These are phyloP conservation scores for Hypocryptadius cinnamomeus DNA, from an alignment of 2,113 vertebrate genomes.

Conservation along the genomic window DNA sequence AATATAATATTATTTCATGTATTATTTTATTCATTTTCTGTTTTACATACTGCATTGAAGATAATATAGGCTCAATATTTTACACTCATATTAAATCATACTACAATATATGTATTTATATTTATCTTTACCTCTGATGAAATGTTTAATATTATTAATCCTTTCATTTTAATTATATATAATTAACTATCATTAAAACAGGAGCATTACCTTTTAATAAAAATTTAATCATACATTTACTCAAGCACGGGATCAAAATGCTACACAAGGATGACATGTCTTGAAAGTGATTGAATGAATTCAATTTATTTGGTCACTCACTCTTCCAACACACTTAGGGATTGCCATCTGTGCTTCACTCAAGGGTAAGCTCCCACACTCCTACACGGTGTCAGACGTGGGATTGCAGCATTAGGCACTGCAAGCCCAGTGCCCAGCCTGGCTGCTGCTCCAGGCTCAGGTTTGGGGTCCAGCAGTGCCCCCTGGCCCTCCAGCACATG, in stretches of 20 bases:
- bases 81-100: neutral
- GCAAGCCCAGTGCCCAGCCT: neutral
- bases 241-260: slow-evolving; percentile 28
- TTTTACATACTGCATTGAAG: neutral
- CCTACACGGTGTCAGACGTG: neutral
- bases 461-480: neutral
- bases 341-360: slow-evolving; percentile 22
- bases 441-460: neutral
- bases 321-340: neutral
- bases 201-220: slow-evolving; percentile 58
- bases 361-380: neutral
- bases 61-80: neutral
- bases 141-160: slow-evolving; percentile 62
- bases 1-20: neutral
- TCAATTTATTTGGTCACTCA: slow-evolving; percentile 26
- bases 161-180: slow-evolving; percentile 50
- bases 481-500: neutral
- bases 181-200: slow-evolving; percentile 57
- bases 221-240: slow-evolving; percentile 49
- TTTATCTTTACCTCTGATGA: slow-evolving; percentile 48
- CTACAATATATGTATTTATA: slow-evolving; percentile 48
- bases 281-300: slow-evolving; percentile 31
- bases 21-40: neutral
- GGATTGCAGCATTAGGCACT: neutral
- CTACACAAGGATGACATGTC: neutral